phyloP scores from a whole-genome alignment of 1,140 invertebrate species.

The Colletes gigas region DNA sequence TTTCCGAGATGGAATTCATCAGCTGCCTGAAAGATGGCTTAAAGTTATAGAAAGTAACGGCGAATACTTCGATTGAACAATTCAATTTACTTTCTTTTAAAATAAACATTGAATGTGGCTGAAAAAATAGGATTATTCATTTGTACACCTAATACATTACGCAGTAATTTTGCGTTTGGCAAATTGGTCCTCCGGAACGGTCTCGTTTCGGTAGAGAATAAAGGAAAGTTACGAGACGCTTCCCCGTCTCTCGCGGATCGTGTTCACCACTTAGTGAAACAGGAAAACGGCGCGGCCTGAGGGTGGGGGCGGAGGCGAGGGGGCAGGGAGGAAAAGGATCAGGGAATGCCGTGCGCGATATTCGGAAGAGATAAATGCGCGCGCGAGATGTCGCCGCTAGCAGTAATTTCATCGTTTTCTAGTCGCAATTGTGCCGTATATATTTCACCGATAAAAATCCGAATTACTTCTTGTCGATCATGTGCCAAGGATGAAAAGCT shows the following conservation, averaged over 20 bases:
- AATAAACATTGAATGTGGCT: no score
- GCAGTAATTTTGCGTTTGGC: not conserved
- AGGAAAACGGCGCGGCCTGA: not conserved
- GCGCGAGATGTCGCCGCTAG: constrained; percentile 22
- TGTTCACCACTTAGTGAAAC: not conserved
- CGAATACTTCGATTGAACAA: no score
- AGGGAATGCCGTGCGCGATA: not conserved
- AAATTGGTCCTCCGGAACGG: not conserved
- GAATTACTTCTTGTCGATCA: constrained; percentile 58
- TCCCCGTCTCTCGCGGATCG: not conserved
- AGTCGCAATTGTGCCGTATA: constrained; percentile 29
- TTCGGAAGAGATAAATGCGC: constrained; percentile 27
- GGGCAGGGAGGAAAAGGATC: not conserved
- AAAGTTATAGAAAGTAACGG: no score
- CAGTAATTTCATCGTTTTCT: constrained; percentile 34
- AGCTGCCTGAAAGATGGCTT: no score
- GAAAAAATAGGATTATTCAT: no score
- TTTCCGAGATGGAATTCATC: no score
- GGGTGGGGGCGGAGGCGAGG: not conserved
- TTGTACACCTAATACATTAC: no score
- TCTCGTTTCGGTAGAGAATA: not conserved
- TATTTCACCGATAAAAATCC: constrained; percentile 47
- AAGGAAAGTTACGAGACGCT: not conserved
- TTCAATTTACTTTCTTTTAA: no score
- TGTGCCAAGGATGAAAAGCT: constrained; percentile 46